phyloP scores from a whole-genome alignment of 2,888 invertebrate genomes.

The Poecilobothrus nobilitatus region DNA sequence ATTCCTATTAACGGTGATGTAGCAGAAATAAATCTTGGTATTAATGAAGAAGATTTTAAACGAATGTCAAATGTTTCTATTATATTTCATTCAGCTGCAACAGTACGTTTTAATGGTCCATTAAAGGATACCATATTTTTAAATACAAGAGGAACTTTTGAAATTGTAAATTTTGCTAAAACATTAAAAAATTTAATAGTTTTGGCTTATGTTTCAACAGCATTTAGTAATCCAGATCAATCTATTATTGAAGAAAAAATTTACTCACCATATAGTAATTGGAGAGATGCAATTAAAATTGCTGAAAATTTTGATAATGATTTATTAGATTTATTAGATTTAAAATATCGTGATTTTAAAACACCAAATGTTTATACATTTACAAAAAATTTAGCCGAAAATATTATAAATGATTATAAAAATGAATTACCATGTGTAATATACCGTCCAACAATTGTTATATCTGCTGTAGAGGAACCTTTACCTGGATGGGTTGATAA shows the following conservation, averaged over 20 bases:
- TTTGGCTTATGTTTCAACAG: constrained; percentile 69
- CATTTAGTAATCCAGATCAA: constrained; percentile 69
- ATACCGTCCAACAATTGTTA: too few relatives aligned
- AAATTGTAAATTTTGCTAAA: constrained; percentile 40
- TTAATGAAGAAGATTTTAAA: constrained; percentile 44
- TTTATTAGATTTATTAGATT: neutral
- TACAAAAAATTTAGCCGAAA: too few relatives aligned
- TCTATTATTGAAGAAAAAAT: constrained; percentile 60
- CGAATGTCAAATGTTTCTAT: constrained; percentile 53
- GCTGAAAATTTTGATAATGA: neutral
- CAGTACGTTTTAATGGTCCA: constrained; percentile 68
- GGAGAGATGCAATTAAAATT: too few relatives aligned
- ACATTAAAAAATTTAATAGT: constrained; percentile 45
- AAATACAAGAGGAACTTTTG: constrained; percentile 54
- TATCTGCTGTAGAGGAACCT: too few relatives aligned
- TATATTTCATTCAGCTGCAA: constrained; percentile 66
- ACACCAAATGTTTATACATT: too few relatives aligned
- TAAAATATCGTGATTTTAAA: neutral
- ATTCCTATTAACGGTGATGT: constrained; percentile 54
- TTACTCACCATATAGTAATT: too few relatives aligned
- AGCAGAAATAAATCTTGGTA: constrained; percentile 48
- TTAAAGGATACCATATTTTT: constrained; percentile 52
- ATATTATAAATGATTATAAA: too few relatives aligned
- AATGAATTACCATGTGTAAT: too few relatives aligned
- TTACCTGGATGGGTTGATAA: too few relatives aligned